Evolutionary conservation across 2,888 invertebrate species (phyloP).

Genomic region (Rotaria magnacalcarata): DNA sequence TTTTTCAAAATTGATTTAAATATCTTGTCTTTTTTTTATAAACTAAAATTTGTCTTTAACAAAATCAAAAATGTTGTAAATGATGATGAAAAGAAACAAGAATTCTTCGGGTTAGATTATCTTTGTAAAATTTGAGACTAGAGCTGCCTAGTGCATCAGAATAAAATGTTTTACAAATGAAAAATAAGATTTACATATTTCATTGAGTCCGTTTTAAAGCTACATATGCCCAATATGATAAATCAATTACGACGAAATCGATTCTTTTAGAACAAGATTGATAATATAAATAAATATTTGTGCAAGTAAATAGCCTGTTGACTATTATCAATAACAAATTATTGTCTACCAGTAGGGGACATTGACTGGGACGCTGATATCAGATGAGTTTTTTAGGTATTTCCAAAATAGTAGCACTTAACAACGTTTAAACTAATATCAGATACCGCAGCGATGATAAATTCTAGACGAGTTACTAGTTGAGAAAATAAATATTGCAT

Average conservation of each 20-base stretch:
- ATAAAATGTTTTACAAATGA: not conserved
- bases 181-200: not conserved
- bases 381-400: not conserved
- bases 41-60: not conserved
- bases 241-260: not conserved
- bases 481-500: too few relatives aligned
- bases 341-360: not conserved
- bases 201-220: not conserved
- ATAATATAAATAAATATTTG: conserved; percentile 17
- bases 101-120: not conserved
- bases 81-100: not conserved
- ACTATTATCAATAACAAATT: not conserved
- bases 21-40: not conserved
- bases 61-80: not conserved
- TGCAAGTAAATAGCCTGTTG: not conserved
- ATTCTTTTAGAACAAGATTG: not conserved
- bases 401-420: not conserved
- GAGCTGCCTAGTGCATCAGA: not conserved
- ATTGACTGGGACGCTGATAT: not conserved
- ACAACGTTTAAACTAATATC: not conserved
- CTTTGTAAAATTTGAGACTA: not conserved
- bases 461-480: too few relatives aligned
- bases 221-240: not conserved
- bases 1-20: not conserved
- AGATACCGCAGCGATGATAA: not conserved